A percentile compares a stretch with the other conserved stretches of the same genome.
Conservation (phyloP, 2,888 invertebrate species). For the Rhyacophila evoluta region DNA sequence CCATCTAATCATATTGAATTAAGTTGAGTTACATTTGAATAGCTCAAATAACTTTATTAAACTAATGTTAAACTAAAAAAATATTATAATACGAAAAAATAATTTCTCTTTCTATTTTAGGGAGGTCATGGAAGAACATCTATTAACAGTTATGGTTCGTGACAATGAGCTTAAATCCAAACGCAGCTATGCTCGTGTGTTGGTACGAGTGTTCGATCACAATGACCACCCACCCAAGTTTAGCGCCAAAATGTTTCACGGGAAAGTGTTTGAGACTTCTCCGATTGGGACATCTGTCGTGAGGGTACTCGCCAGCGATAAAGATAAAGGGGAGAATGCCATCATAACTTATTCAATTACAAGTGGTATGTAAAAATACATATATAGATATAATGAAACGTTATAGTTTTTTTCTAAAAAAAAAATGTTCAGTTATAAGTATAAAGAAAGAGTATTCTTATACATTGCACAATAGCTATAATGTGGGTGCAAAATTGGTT, state of each 20-base stretch:
- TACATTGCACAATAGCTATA: no score
- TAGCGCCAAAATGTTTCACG: constrained; percentile 82
- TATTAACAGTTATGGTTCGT: constrained; percentile 89
- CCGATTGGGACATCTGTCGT: constrained; percentile 81
- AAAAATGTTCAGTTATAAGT: no score
- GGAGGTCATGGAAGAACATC: constrained; percentile 84
- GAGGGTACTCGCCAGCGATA: constrained; percentile 82
- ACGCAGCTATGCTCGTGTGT: constrained; percentile 85
- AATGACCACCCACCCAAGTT: constrained; percentile 94
- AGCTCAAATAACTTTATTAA: no score
- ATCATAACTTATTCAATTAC: constrained; percentile 85
- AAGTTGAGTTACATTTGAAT: no score
- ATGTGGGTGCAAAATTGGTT: no score
- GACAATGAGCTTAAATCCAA: constrained; percentile 92
- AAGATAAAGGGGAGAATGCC: constrained; percentile 82
- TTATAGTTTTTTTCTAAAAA: no score
- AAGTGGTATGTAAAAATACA: constrained; percentile 70
- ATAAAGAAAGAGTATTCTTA: no score
- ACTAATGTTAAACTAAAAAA: no score
- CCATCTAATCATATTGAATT: no score
- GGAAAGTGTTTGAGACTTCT: constrained; percentile 80
- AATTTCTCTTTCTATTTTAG: constrained; percentile 60
- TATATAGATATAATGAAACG: no score
- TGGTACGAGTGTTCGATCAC: constrained; percentile 80
- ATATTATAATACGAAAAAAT: no score